Percentiles rank a stretch among this genome's conserved stretches.
These are phyloP conservation scores for Wiebesia pumilae DNA, from an alignment of 1,140 invertebrate species.

Conservation along the genomic window DNA sequence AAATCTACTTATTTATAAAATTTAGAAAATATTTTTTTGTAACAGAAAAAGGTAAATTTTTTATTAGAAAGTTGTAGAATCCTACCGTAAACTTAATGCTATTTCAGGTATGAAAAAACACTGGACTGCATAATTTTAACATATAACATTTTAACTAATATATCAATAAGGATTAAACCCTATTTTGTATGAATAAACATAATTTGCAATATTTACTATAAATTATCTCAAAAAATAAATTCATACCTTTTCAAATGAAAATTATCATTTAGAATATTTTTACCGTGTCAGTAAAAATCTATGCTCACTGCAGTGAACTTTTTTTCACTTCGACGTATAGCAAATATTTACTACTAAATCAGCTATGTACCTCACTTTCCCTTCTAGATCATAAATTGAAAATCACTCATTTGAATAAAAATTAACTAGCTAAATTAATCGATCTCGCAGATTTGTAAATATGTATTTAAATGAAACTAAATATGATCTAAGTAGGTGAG, in stretches of 20 bases:
- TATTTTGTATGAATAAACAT: neutral
- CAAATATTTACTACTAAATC: slow-evolving; percentile 18
- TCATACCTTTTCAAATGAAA: neutral
- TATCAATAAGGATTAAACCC: neutral
- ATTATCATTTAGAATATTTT: neutral
- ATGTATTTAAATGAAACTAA: slow-evolving; percentile 52
- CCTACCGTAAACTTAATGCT: neutral
- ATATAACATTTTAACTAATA: neutral
- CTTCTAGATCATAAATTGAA: slow-evolving; percentile 1
- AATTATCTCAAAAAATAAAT: neutral
- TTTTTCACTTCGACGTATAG: slow-evolving; percentile 1
- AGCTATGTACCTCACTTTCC: slow-evolving; percentile 16
- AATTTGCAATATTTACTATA: neutral
- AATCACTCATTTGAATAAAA: slow-evolving; percentile 41
- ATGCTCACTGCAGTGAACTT: slow-evolving; percentile 6
- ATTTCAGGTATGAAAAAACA: neutral
- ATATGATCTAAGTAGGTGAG: slow-evolving; percentile 30
- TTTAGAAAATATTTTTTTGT: slow-evolving; percentile 2
- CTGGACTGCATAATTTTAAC: neutral
- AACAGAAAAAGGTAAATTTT: neutral
- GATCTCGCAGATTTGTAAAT: slow-evolving; percentile 38
- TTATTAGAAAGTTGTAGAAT: neutral
- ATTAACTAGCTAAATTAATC: neutral
- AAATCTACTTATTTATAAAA: neutral
- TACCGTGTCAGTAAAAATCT: neutral